phyloP scores from a whole-genome alignment of 2,888 invertebrate species.

The Oxystoma pomonae region DNA sequence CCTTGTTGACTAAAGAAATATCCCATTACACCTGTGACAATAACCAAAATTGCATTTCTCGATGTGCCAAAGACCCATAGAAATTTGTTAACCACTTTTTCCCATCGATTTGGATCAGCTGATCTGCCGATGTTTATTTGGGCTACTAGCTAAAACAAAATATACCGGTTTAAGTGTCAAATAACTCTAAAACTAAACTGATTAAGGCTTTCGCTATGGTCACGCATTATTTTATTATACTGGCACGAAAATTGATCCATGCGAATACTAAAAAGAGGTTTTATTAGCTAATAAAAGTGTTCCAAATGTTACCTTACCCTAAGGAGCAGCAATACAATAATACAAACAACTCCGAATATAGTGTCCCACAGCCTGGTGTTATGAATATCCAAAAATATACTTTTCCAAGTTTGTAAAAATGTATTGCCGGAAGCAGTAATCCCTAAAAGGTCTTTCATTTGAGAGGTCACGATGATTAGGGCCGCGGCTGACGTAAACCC shows the following conservation, averaged over 20 bases:
- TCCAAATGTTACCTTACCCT: too few species aligned
- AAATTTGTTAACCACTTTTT: slow-evolving; percentile 57
- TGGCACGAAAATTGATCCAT: too few species aligned
- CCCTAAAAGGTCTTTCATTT: slow-evolving; percentile 78
- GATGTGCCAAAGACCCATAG: slow-evolving; percentile 77
- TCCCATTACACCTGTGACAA: slow-evolving; percentile 66
- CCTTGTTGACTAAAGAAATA: slow-evolving; percentile 55
- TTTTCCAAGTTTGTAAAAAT: slow-evolving; percentile 73
- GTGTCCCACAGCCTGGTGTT: slow-evolving; percentile 68
- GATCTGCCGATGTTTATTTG: slow-evolving; percentile 58
- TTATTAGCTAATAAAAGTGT: too few species aligned
- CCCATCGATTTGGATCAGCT: slow-evolving; percentile 23
- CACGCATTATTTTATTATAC: too few species aligned
- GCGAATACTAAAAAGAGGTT: too few species aligned
- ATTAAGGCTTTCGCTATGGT: too few species aligned
- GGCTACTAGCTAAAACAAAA: slow-evolving; percentile 56
- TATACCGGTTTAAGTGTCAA: too few species aligned
- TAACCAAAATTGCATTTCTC: slow-evolving; percentile 78
- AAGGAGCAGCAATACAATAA: slow-evolving; percentile 69
- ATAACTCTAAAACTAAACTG: too few species aligned
- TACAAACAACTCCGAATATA: slow-evolving; percentile 69
- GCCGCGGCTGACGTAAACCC: slow-evolving; percentile 88
- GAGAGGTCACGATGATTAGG: slow-evolving; percentile 84
- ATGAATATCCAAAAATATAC: slow-evolving; percentile 64
- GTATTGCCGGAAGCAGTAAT: slow-evolving; percentile 69